Evolutionary conservation across 2,797 vertebrate genomes (phyloP), one percentile per base, ranked within the genome.

Genomic region (Anabas testudineus): DNA sequence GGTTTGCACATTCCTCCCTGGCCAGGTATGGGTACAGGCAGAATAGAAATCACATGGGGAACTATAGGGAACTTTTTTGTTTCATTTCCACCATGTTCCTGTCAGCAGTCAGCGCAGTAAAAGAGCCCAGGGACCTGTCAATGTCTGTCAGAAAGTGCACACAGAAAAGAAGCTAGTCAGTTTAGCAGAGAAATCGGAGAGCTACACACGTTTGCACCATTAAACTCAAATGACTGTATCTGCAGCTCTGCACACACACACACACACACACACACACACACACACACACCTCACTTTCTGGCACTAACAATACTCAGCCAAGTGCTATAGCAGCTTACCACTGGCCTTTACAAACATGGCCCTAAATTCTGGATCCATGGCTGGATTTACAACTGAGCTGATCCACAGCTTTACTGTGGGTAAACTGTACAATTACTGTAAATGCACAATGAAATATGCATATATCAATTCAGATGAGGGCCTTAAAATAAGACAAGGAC

Each of bases 101-200:
- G 80, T 87, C 84, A 82, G 81, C 80, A 81, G 80, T 65, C 73
- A 65, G 77, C 52, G 24, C 79, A 46, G 81, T 81, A 78, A 87
- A 77, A 76, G 83, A 83, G 74, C 60, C 84, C 83, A 72, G 71
- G 83, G 86, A 80, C 73, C 75, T 69, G 81, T 84, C 88, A 87
- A 34, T 58, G 54, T 71, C 81, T 81, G 73, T 83, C 81, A 84
- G 53, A 63, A 80, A 71, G 57, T 84, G 72, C 76, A 71, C 70
- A 54, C 43, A 15, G 62, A 68, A 67, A 59, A 71, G 67, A 68
- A 82, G 30, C 48, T 71, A 51, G 42, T 78, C 72, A 73, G 56
- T 78, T 80, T 76, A 72, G 63, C 71, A 67, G 63, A 74, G 61
- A 59, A 53, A 83, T 30, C 56, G 74, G 62, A 78, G 71, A 69